Conservation (phyloP, 1,140 invertebrate species). For the Ips typographus region DNA sequence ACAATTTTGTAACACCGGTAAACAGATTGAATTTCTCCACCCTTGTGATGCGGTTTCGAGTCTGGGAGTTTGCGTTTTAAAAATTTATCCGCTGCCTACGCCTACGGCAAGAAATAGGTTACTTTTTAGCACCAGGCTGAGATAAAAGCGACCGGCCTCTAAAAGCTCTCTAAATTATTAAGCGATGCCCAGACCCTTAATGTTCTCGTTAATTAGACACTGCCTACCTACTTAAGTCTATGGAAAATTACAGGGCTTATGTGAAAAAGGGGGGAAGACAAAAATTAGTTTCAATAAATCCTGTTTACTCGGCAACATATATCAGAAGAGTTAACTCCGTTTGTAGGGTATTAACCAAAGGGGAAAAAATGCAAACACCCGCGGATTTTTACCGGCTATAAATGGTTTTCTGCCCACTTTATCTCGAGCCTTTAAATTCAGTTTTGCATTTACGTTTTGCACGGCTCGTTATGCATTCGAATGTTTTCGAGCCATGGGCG, state of each 20-base stretch:
- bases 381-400: slow-evolving; percentile 18
- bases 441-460: slow-evolving; percentile 16
- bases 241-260: background rate
- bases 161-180: background rate
- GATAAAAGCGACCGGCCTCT: background rate
- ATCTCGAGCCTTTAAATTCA: slow-evolving; percentile 21
- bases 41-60: background rate
- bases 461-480: slow-evolving; percentile 17
- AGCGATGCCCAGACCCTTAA: background rate
- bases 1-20: background rate
- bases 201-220: background rate
- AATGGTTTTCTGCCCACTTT: slow-evolving; percentile 24
- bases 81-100: background rate
- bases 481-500: slow-evolving; percentile 9
- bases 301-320: background rate
- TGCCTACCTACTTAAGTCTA: background rate
- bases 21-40: background rate
- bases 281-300: background rate
- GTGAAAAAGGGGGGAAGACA: background rate
- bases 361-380: slow-evolving; percentile 10
- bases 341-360: no score
- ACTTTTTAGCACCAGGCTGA: background rate
- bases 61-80: background rate
- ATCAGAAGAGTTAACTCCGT: background rate
- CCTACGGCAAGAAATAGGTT: background rate